Base-by-base conservation (phyloP, 2,888 invertebrate genomes). In the Callyntrura sp. region DNA sequence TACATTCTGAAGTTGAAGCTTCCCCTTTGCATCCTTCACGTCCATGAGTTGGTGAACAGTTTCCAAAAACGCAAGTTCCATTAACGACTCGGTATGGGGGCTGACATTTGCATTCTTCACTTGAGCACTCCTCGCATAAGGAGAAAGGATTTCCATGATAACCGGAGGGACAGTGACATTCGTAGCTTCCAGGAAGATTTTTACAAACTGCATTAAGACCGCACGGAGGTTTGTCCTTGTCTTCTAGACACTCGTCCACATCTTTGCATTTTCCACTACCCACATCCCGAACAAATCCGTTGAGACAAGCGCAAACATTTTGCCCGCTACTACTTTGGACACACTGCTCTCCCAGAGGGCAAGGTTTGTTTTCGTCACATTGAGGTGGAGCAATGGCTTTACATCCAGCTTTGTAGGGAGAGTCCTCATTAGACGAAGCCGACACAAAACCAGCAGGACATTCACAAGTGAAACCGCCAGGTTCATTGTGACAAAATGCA, bases 111-210 rank as follows among this genome's bases (percentile, higher is more conserved):
- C 98, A 98, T 94, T 97, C 97, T 68, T 97, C 96, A 91, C 96
- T 97, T 94, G 96, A 96, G 94, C 98, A 98, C 94, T 97, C 96
- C 95, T 97, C 97, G 94, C 98, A 98, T 92, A 97, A 95, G 17
- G 97, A 96, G 94, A 98, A 98, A 0, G 98, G 98, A 95, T 98
- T 92, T 79, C 92, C 91, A 79, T 92, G 91, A 51, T 97, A 98
- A 48, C 98, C 98, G 43, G 96, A 95, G 0, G 98, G 97, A 94
- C 98, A 98, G 94, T 97, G 97, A 93, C 98, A 98, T 94, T 98
- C 98, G 94, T 98, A 98, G 94, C 98, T 98, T 73, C 98, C 98
- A 0, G 98, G 98, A 81, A 98, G 95, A 95, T 98, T 98, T 94
- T 98, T 98, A 94, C 98, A 98, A 88, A 98, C 96, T 0, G 98